A percentile compares a stretch with the other conserved stretches of the same genome.
Conservation (phyloP, 2,113 vertebrate species). For the Struthio camelus region DNA sequence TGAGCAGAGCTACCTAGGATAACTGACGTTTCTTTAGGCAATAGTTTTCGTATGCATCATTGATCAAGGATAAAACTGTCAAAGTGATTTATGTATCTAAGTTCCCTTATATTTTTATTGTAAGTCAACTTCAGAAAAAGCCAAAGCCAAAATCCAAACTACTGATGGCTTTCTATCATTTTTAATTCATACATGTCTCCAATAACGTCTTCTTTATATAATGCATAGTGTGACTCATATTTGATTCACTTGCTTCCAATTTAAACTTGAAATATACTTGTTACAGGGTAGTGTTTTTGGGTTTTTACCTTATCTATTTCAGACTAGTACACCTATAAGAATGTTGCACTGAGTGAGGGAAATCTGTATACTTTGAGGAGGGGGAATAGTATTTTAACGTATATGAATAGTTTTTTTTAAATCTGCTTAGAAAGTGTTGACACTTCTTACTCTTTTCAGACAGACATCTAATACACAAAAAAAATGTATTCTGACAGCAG, state of each 20-base stretch:
- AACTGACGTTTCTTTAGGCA: background rate
- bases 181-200: background rate
- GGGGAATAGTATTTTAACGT: background rate
- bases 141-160: background rate
- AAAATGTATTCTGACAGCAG: conserved; percentile 72
- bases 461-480: conserved; percentile 47
- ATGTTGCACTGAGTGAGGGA: background rate
- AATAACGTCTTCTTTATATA: background rate
- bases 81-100: background rate
- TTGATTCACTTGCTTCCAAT: background rate
- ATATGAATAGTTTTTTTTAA: background rate
- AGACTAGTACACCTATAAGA: background rate
- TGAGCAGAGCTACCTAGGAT: background rate
- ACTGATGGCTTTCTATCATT: background rate
- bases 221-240: background rate
- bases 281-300: background rate
- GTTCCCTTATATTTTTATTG: background rate
- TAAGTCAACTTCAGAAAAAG: background rate
- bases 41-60: background rate
- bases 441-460: conserved; percentile 61
- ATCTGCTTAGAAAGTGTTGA: background rate
- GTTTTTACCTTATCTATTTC: background rate
- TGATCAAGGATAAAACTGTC: background rate
- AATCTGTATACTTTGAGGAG: background rate
- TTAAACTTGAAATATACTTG: background rate